Percentiles rank a stretch among this genome's conserved stretches.
These are phyloP conservation scores for Brachymystax lenok DNA, from an alignment of 2,797 vertebrate species.

Conservation along the genomic window DNA sequence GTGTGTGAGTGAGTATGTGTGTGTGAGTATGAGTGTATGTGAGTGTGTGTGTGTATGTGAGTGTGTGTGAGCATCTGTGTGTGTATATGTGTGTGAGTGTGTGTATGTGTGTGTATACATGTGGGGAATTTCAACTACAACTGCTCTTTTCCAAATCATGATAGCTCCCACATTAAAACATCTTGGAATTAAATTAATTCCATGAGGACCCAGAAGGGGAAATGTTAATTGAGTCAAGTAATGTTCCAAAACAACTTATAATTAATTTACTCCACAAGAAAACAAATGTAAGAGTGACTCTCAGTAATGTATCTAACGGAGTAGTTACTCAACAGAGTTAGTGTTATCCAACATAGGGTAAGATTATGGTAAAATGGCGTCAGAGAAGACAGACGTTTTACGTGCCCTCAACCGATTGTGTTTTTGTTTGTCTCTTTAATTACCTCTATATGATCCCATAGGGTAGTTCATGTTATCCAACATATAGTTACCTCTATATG, in stretches of 20 bases:
- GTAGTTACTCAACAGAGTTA: too few relatives aligned
- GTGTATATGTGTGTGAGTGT: slow-evolving; percentile 21
- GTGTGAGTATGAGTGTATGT: slow-evolving; percentile 35
- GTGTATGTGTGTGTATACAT: slow-evolving; percentile 12
- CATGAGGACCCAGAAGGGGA: not conserved
- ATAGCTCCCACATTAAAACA: not conserved
- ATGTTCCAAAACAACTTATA: not conserved
- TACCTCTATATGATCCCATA: too few relatives aligned
- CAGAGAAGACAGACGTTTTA: too few relatives aligned
- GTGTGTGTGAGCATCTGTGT: not conserved
- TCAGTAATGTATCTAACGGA: too few relatives aligned
- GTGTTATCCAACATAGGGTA: too few relatives aligned
- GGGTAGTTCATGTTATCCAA: too few relatives aligned
- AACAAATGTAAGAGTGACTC: not conserved
- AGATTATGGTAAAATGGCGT: too few relatives aligned
- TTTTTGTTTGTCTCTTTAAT: too few relatives aligned
- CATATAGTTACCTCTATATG: too few relatives aligned
- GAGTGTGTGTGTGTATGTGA: not conserved
- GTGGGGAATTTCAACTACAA: slow-evolving; percentile 1
- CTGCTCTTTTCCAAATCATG: slow-evolving; percentile 23
- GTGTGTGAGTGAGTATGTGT: slow-evolving; percentile 48
- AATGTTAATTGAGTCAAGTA: not conserved
- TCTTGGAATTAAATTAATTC: not conserved
- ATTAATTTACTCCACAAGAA: not conserved
- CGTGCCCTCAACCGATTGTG: too few relatives aligned